phyloP scores from a whole-genome alignment of 2,113 vertebrate species.

The Dromiciops gliroides region DNA sequence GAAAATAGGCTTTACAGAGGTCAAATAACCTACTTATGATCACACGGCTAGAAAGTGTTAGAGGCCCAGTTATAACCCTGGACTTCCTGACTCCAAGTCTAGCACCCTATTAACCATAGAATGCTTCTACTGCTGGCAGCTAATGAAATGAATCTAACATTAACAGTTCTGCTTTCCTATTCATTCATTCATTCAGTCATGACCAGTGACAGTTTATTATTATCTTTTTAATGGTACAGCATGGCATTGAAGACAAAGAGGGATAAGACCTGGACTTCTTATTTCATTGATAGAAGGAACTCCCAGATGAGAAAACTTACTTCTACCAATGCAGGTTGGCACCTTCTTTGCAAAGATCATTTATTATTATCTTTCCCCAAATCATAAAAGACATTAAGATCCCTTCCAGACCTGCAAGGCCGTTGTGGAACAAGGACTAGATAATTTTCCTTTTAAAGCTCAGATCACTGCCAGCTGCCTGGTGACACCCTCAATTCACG shows the following conservation, averaged over 20 bases:
- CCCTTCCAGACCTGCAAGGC: not conserved
- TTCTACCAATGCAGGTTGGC: not conserved
- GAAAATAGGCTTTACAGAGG: not conserved
- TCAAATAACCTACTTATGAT: not conserved
- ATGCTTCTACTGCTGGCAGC: not conserved
- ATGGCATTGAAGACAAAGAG: not conserved
- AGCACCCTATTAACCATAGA: not conserved
- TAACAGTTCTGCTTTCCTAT: not conserved
- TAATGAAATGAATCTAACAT: not conserved
- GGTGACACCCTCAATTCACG: conserved; percentile 7
- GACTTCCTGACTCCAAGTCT: not conserved
- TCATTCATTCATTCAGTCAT: conserved; percentile 27
- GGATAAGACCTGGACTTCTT: not conserved
- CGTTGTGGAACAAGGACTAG: not conserved
- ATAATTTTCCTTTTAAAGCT: conserved; percentile 11
- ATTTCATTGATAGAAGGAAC: not conserved
- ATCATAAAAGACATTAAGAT: not conserved
- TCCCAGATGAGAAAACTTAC: not conserved
- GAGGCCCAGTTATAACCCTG: not conserved
- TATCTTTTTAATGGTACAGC: not conserved
- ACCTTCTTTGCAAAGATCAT: not conserved
- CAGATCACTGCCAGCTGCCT: not conserved
- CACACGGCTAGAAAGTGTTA: not conserved
- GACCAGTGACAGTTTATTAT: not conserved
- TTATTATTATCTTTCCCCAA: not conserved